These are phyloP conservation scores for Synergus umbraculus DNA, from an alignment of 2,888 invertebrate genomes.

Conservation along the genomic window DNA sequence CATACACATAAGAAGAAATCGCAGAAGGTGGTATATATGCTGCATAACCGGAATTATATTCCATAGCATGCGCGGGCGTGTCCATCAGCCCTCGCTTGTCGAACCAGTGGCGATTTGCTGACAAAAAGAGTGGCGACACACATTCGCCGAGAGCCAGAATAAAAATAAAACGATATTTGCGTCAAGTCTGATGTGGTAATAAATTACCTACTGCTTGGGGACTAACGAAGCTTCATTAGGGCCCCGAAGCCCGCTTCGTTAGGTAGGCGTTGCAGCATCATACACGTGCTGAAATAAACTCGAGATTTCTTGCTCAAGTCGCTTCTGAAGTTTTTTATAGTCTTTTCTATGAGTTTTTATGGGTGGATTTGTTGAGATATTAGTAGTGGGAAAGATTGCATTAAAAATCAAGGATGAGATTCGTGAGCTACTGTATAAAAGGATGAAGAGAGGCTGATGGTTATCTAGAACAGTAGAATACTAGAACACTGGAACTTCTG, in stretches of 20 bases:
- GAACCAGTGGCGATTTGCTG: constrained; percentile 11
- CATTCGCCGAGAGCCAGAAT: not conserved
- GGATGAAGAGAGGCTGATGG: too few species aligned
- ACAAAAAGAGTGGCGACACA: constrained; percentile 39
- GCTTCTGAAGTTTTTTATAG: not conserved
- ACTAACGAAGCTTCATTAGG: constrained; percentile 38
- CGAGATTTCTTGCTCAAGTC: not conserved
- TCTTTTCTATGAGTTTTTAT: not conserved
- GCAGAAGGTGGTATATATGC: not conserved
- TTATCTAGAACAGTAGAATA: too few species aligned
- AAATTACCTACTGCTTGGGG: constrained; percentile 11
- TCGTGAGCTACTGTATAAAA: too few species aligned
- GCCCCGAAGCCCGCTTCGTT: constrained; percentile 37
- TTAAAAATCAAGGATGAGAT: too few species aligned
- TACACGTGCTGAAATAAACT: constrained; percentile 30
- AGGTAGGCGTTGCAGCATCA: constrained; percentile 21
- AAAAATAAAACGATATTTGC: constrained; percentile 31
- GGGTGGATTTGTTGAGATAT: not conserved
- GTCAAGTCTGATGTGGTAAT: constrained; percentile 21
- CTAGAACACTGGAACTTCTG: too few species aligned
- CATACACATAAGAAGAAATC: not conserved
- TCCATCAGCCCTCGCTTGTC: constrained; percentile 19
- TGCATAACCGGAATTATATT: not conserved
- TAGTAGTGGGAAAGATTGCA: too few species aligned
- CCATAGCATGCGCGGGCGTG: constrained; percentile 4